Evolutionary conservation across 1,140 invertebrate genomes (phyloP).

Genomic region (Drosophila baimaii): DNA sequence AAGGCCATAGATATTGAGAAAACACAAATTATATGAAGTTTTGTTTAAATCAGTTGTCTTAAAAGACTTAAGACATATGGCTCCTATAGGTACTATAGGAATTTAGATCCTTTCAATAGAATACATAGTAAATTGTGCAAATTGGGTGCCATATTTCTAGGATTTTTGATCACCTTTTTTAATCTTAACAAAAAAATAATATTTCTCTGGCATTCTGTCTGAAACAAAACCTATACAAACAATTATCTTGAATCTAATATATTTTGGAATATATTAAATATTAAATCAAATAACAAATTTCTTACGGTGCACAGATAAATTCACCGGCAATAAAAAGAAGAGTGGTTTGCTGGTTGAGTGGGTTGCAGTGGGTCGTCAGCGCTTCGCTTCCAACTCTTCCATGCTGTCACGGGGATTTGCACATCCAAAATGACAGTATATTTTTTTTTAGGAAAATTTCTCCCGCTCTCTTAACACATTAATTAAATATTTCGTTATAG

Average conservation of each 20-base stretch:
- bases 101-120: too few species aligned
- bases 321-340: slow-evolving; percentile 34
- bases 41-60: too few species aligned
- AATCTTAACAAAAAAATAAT: too few species aligned
- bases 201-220: too few species aligned
- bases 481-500: slow-evolving; percentile 41
- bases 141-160: too few species aligned
- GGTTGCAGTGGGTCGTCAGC: slow-evolving; percentile 22
- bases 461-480: slow-evolving; percentile 14
- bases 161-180: too few species aligned
- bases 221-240: too few species aligned
- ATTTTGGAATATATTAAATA: not conserved
- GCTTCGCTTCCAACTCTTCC: not conserved
- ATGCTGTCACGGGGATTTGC: slow-evolving; percentile 38
- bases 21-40: not conserved
- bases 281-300: not conserved
- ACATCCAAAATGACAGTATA: slow-evolving; percentile 24
- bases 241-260: too few species aligned
- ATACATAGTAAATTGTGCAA: too few species aligned
- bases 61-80: too few species aligned
- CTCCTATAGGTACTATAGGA: too few species aligned
- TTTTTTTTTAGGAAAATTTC: slow-evolving; percentile 24
- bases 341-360: slow-evolving; percentile 39
- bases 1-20: not conserved
- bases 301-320: not conserved